Evolutionary conservation across 2,888 invertebrate genomes (phyloP).

Genomic region (Megalurothrips usitatus): DNA sequence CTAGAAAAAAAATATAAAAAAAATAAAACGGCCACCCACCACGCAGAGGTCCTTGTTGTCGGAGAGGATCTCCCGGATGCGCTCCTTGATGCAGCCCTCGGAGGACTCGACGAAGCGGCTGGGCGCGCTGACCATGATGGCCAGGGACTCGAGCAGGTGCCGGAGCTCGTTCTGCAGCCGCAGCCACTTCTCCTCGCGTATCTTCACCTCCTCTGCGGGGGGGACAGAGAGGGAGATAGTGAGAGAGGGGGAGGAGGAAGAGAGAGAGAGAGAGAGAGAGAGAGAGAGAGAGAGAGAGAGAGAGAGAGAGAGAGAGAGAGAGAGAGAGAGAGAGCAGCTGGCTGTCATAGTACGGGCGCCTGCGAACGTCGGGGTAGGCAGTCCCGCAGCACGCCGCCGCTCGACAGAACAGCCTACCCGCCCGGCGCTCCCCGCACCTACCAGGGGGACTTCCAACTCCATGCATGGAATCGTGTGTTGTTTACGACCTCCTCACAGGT

Average conservation of each 20-base stretch:
- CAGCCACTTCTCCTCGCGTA: conserved; percentile 64
- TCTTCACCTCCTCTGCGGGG: conserved; percentile 60
- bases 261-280: too few species aligned
- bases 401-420: too few species aligned
- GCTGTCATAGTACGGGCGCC: neutral
- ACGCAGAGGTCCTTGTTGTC: conserved; percentile 73
- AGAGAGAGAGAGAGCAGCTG: too few species aligned
- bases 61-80: conserved; percentile 67
- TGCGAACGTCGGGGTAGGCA: neutral
- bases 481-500: too few species aligned
- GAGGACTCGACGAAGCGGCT: conserved; percentile 70
- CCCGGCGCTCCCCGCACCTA: too few species aligned
- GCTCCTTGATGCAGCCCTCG: conserved; percentile 72
- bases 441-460: too few species aligned
- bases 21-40: conserved; percentile 52
- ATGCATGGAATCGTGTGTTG: too few species aligned
- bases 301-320: too few species aligned
- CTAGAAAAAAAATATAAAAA: too few species aligned
- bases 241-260: too few species aligned
- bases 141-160: conserved; percentile 65
- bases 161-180: conserved; percentile 63
- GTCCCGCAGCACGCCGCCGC: too few species aligned
- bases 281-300: too few species aligned
- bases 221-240: neutral
- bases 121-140: conserved; percentile 65